A percentile compares a stretch with the other conserved stretches of the same genome.
Evolutionary conservation across 1,140 invertebrate species (phyloP).

Genomic region (Cryptotermes secundus): DNA sequence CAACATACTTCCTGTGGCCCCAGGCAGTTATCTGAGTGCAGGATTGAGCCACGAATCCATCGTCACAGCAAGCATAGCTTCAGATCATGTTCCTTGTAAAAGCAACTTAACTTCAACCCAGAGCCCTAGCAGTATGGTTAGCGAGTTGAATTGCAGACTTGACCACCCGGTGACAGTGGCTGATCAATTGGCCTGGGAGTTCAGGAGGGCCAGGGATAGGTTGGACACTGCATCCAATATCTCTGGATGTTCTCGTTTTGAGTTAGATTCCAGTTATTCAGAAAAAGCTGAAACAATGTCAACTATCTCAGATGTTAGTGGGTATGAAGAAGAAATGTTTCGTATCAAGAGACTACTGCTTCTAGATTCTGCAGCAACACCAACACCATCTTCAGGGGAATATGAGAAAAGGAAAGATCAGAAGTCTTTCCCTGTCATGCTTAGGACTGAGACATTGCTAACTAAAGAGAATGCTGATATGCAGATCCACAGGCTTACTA

Average conservation of each 20-base stretch:
- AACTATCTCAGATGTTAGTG: conserved; percentile 41
- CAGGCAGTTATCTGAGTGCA: not conserved
- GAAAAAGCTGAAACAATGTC: conserved; percentile 41
- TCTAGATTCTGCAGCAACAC: conserved; percentile 30
- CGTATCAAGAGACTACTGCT: conserved; percentile 38
- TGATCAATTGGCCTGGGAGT: conserved; percentile 28
- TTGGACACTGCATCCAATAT: conserved; percentile 34
- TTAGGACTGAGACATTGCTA: not conserved
- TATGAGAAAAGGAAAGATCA: not conserved
- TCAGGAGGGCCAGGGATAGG: conserved; percentile 29
- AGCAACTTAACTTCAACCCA: not conserved
- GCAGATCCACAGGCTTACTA: not conserved
- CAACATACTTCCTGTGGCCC: not conserved
- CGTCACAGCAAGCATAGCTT: not conserved
- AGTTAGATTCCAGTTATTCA: conserved; percentile 41
- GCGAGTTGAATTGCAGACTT: not conserved
- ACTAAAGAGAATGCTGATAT: not conserved
- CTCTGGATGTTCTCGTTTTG: conserved; percentile 40
- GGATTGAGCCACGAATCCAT: not conserved
- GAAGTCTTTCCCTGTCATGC: not conserved
- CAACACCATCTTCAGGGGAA: not conserved
- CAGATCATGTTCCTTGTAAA: not conserved
- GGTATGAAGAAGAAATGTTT: conserved; percentile 43
- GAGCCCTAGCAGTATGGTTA: not conserved
- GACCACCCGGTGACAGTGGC: not conserved